A percentile compares a stretch with the other conserved stretches of the same genome.
Evolutionary conservation across 2,888 invertebrate genomes (phyloP).

Genomic region (Pinctada fucata): DNA sequence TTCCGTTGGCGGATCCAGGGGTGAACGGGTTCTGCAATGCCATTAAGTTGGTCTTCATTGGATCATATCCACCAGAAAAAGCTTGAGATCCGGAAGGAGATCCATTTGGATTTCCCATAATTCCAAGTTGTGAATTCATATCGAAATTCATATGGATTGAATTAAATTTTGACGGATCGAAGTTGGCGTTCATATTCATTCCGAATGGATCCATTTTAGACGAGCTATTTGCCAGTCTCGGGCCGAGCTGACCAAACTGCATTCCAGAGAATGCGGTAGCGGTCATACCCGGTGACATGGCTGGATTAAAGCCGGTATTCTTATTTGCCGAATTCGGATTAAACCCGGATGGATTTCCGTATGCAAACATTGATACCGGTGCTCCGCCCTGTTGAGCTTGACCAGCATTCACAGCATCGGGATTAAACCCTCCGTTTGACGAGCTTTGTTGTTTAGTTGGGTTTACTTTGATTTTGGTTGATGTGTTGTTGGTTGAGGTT

Average conservation of each 20-base stretch:
- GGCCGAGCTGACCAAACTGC: slow-evolving; percentile 3
- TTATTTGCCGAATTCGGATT: slow-evolving; percentile 29
- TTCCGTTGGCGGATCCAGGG: background rate
- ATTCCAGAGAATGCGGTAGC: background rate
- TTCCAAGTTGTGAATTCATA: slow-evolving; percentile 23
- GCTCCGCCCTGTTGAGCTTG: no score
- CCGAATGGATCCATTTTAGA: background rate
- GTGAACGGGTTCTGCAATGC: slow-evolving; percentile 22
- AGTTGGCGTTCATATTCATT: slow-evolving; percentile 4
- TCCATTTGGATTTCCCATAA: background rate
- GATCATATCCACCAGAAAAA: slow-evolving; percentile 21
- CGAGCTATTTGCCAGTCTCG: background rate
- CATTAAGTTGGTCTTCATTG: slow-evolving; percentile 20
- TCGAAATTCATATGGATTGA: slow-evolving; percentile 22
- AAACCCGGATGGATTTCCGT: slow-evolving; percentile 14
- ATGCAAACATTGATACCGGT: background rate
- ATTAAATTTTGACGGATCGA: slow-evolving; percentile 34
- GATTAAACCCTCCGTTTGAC: background rate
- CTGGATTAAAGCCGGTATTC: slow-evolving; percentile 12
- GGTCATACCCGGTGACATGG: slow-evolving; percentile 12
- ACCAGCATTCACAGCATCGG: background rate
- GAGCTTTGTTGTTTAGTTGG: background rate
- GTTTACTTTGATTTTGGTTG: background rate
- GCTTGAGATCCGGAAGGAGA: background rate
- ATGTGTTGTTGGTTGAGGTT: background rate